A percentile compares a stretch with the other conserved stretches of the same genome.
Evolutionary conservation across 2,797 vertebrate genomes (phyloP).

Genomic region (Gobionotothen gibberifrons): DNA sequence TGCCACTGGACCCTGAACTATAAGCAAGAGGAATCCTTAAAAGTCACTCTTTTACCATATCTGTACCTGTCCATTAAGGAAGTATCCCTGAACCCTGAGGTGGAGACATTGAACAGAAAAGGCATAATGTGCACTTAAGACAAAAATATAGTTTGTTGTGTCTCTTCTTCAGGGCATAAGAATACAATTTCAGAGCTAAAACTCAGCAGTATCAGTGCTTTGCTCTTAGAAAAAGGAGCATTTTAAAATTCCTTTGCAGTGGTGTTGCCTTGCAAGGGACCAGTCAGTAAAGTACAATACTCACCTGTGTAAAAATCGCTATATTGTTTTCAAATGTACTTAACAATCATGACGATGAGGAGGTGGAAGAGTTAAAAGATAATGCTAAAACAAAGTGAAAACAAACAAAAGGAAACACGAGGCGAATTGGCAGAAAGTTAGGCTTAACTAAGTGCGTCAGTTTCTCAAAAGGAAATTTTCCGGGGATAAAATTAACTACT

Average conservation of each 20-base stretch:
- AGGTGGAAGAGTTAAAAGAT: not conserved
- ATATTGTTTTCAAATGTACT: not conserved
- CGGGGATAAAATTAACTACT: constrained; percentile 8
- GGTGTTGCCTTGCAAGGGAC: not conserved
- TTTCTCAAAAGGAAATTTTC: constrained; percentile 6
- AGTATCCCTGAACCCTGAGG: constrained; percentile 44
- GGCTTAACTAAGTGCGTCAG: constrained; percentile 31
- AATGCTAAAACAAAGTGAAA: constrained; percentile 16
- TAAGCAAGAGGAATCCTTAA: constrained; percentile 6
- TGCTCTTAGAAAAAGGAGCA: not conserved
- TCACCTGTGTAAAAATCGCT: constrained; percentile 1
- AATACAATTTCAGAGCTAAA: constrained; percentile 4
- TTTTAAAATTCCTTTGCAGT: not conserved
- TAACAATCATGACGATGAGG: not conserved
- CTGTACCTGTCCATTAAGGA: constrained; percentile 51
- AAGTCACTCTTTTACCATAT: not conserved
- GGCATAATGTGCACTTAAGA: constrained; percentile 43
- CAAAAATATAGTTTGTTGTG: constrained; percentile 20
- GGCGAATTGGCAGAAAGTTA: constrained; percentile 23
- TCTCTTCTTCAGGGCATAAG: constrained; percentile 32
- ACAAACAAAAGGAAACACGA: not conserved
- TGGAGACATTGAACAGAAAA: constrained; percentile 13
- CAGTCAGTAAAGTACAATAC: not conserved
- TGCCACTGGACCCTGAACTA: constrained; percentile 11
- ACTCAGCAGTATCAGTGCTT: not conserved